A percentile compares a stretch with the other conserved stretches of the same genome.
Evolutionary conservation across 2,797 vertebrate genomes (phyloP).

Genomic region (Mionectes olivaceus): DNA sequence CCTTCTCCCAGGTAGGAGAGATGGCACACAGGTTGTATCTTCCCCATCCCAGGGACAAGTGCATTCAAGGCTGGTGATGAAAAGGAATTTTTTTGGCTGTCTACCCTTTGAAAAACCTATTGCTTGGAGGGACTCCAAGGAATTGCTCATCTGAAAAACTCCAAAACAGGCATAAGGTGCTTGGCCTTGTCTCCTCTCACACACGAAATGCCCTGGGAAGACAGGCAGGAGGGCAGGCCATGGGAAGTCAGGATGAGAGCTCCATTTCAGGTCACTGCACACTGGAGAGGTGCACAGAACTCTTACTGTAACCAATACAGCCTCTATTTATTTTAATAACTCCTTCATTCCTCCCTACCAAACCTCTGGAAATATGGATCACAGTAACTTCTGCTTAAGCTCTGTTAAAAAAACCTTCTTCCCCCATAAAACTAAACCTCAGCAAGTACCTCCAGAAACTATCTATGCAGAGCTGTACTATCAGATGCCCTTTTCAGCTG

Average conservation of each 20-base stretch:
- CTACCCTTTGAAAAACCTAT: neutral
- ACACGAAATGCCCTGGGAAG: neutral
- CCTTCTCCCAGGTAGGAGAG: neutral
- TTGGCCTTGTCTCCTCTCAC: neutral
- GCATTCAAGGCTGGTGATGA: neutral
- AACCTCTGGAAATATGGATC: neutral
- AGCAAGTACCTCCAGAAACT: neutral
- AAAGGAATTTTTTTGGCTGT: neutral
- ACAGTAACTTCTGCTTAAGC: neutral
- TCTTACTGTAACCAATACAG: neutral
- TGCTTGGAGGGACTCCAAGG: neutral
- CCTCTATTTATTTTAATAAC: neutral
- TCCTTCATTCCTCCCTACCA: neutral
- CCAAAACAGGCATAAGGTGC: neutral
- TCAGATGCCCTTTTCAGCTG: conserved; percentile 2
- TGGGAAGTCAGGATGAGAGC: neutral
- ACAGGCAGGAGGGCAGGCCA: neutral
- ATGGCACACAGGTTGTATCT: neutral
- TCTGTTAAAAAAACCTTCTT: neutral
- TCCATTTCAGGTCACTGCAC: neutral
- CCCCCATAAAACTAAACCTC: neutral
- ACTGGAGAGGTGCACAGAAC: neutral
- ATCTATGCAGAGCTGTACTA: neutral
- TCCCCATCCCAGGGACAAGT: neutral
- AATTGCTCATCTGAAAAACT: neutral